Base-by-base conservation (phyloP, 1,140 invertebrate species). In the Drosophila truncata region DNA sequence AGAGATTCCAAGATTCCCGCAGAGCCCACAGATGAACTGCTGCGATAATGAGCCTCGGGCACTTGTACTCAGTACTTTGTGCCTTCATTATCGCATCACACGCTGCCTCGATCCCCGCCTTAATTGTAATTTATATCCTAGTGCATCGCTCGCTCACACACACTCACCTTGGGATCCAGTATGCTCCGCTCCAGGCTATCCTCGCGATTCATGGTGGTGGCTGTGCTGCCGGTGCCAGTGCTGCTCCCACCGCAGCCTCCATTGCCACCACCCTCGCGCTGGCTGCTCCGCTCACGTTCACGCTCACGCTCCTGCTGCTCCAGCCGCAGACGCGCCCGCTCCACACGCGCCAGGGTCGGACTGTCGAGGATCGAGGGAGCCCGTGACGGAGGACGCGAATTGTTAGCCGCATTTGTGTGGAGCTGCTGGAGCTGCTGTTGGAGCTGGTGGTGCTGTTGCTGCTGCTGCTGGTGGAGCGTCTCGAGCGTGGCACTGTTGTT, bases 301-400 rank as follows among this genome's bases (percentile, higher is more conserved):
- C 82, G 69, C 20, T 86, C 82, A 6, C 88, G 70, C 11, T 92
- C 84, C 71, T 84, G 74, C 66, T 91, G 91, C 62, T 94, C 94
- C 58, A 94, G 92, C 25, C 94, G 87, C 35, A 94, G 80, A 50
- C 94, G 91, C 16, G 94, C 94, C 66, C 94, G 92, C 84, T 94
- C 94, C 49, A 94, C 94, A 58, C 94, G 92, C 46, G 94, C 94
- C 75, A 94, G 83, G 58, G 94, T 94, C 27, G 94, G 94, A 47
- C 94, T 94, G 88, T 94, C 94, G 66, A 94, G 82, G 46, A 94
- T 94, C 35, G 94, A 94, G 47, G 94, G 93, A 1, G 92, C 84
- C 13, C 91, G 80, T 10, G 91, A 92, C 25, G 93, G 92, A 25
- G 92, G 91, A 8, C 91, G 85, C 13, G 91, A 91, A 41, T 91